Percentiles rank a stretch among this genome's conserved stretches.
Conservation (phyloP, 2,888 invertebrate species). For the Strigamia transsilvanica region DNA sequence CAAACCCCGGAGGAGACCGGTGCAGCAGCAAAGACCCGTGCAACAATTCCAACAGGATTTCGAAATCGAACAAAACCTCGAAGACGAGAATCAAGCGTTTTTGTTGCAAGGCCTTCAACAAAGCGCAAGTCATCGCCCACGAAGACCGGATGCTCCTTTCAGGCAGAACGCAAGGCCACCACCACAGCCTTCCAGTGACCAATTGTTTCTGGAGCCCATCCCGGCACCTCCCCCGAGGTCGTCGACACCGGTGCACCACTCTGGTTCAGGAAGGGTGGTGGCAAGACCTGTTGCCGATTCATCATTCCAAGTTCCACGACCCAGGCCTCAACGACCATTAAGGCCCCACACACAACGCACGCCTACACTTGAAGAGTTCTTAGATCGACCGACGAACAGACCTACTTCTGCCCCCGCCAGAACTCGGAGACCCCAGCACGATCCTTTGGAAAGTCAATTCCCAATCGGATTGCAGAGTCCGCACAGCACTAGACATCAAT, state of each 20-base stretch:
- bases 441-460: constrained; percentile 13
- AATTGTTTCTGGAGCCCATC: constrained; percentile 10
- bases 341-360: constrained; percentile 26
- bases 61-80: constrained; percentile 37
- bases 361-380: constrained; percentile 13
- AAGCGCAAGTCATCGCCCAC: constrained; percentile 17
- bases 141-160: not conserved
- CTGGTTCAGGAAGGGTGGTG: constrained; percentile 18
- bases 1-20: constrained; percentile 25
- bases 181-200: not conserved
- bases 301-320: constrained; percentile 14
- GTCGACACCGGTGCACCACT: constrained; percentile 49
- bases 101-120: constrained; percentile 9
- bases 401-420: constrained; percentile 18
- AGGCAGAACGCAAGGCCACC: not conserved
- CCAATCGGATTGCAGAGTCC: not conserved
- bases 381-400: constrained; percentile 17
- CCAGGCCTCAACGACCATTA: constrained; percentile 18
- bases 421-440: constrained; percentile 1
- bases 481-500: not conserved
- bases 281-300: constrained; percentile 43
- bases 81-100: constrained; percentile 28
- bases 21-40: not conserved
- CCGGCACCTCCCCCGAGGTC: constrained; percentile 41
- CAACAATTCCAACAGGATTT: constrained; percentile 11